A percentile compares a stretch with the other conserved stretches of the same genome.
phyloP scores from a whole-genome alignment of 2,888 invertebrate genomes.

The Cantharis nigra region DNA sequence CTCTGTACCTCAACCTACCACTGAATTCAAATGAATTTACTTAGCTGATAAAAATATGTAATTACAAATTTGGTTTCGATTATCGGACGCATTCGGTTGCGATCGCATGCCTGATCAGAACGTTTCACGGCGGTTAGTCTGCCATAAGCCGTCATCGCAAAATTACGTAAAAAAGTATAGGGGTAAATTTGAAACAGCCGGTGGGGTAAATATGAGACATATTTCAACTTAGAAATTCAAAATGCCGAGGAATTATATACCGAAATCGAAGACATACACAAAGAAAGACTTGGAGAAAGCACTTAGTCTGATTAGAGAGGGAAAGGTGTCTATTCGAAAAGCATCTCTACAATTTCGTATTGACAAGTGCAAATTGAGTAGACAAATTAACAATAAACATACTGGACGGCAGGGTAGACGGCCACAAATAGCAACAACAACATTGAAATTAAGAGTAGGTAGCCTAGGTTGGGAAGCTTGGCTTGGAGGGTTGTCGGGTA shows the following conservation, averaged over 20 bases:
- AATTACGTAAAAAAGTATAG: not conserved
- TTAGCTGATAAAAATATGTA: too few species aligned
- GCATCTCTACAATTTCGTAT: not conserved
- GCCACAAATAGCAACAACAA: not conserved
- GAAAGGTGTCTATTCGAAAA: not conserved
- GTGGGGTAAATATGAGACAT: not conserved
- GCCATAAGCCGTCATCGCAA: not conserved
- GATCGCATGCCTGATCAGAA: too few species aligned
- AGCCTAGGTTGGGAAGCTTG: too few species aligned
- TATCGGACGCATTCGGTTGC: too few species aligned
- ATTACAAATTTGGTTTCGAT: too few species aligned
- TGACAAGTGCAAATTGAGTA: not conserved
- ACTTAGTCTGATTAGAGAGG: not conserved
- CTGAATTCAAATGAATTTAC: too few species aligned
- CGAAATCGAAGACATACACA: not conserved
- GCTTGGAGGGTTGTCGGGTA: too few species aligned
- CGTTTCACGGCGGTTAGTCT: not conserved
- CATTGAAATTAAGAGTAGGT: too few species aligned
- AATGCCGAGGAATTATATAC: not conserved
- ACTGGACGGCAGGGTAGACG: not conserved
- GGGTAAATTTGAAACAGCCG: not conserved
- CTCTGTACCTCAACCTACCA: too few species aligned
- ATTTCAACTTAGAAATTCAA: not conserved
- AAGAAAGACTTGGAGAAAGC: not conserved
- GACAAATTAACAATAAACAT: not conserved